phyloP scores from a whole-genome alignment of 2,888 invertebrate species.

The Acrocyrtus sp. region DNA sequence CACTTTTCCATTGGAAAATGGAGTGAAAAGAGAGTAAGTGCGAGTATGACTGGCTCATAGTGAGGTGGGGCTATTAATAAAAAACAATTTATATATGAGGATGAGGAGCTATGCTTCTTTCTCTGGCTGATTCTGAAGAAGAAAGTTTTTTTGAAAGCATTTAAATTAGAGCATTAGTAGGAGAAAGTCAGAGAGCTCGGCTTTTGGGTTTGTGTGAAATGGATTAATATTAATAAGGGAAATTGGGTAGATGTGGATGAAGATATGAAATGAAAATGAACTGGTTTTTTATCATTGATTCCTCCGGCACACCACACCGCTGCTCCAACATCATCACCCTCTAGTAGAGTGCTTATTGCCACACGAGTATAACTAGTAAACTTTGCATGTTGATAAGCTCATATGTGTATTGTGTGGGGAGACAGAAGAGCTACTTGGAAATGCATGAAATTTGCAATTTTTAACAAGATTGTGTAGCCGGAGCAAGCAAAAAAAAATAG shows the following conservation, averaged over 20 bases:
- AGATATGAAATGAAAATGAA: background rate
- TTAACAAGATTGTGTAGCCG: constrained; percentile 35
- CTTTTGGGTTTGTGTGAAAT: too few species aligned
- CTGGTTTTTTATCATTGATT: constrained; percentile 17
- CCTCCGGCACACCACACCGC: too few species aligned
- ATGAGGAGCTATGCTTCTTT: too few species aligned
- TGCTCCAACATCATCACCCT: too few species aligned
- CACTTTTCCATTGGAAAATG: too few species aligned
- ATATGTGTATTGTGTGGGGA: background rate
- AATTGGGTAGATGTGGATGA: constrained; percentile 8
- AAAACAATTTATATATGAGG: background rate
- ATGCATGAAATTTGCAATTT: constrained; percentile 49
- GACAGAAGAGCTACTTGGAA: constrained; percentile 33
- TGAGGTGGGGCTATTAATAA: background rate
- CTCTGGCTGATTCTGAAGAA: too few species aligned
- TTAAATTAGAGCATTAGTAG: constrained; percentile 14
- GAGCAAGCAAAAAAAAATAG: too few species aligned
- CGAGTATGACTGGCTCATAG: background rate
- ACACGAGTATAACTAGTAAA: too few species aligned
- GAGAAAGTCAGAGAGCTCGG: constrained; percentile 1
- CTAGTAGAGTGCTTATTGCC: too few species aligned
- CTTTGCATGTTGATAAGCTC: too few species aligned
- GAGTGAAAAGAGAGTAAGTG: too few species aligned
- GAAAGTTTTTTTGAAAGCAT: constrained; percentile 8
- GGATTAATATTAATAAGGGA: constrained; percentile 13